A percentile compares a stretch with the other conserved stretches of the same genome.
phyloP scores from a whole-genome alignment of 2,113 vertebrate species.

The Microtus ochrogaster region DNA sequence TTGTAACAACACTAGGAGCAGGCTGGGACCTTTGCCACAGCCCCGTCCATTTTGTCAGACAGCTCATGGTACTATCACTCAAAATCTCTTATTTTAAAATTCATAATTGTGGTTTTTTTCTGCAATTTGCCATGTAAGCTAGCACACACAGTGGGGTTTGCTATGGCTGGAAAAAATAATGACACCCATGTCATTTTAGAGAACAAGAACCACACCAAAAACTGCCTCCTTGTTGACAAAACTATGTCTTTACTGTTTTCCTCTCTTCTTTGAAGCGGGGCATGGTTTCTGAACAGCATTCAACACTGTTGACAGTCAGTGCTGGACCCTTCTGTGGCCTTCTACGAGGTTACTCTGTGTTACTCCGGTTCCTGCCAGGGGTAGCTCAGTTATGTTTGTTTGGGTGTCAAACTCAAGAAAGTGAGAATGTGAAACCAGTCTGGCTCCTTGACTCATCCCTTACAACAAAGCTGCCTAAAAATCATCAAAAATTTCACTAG shows the following conservation, averaged over 20 bases:
- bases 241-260: not conserved
- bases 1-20: not conserved
- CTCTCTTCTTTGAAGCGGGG: not conserved
- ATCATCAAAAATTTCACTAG: not conserved
- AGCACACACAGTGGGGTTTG: not conserved
- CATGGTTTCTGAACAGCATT: not conserved
- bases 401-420: not conserved
- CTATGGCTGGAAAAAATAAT: constrained; percentile 21
- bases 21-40: constrained; percentile 32
- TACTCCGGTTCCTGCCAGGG: not conserved
- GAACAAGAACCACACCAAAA: accelerated
- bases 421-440: not conserved
- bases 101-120: constrained; percentile 31
- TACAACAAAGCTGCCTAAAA: not conserved
- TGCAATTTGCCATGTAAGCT: not conserved
- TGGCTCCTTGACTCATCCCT: not conserved
- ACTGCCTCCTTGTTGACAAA: not conserved
- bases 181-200: accelerated
- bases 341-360: not conserved
- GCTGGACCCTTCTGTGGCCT: not conserved
- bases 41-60: constrained; percentile 5
- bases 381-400: not conserved
- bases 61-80: constrained; percentile 3
- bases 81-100: constrained; percentile 49
- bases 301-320: not conserved